These are phyloP conservation scores for Chironomus tentans DNA, from an alignment of 2,888 invertebrate species.

Conservation along the genomic window DNA sequence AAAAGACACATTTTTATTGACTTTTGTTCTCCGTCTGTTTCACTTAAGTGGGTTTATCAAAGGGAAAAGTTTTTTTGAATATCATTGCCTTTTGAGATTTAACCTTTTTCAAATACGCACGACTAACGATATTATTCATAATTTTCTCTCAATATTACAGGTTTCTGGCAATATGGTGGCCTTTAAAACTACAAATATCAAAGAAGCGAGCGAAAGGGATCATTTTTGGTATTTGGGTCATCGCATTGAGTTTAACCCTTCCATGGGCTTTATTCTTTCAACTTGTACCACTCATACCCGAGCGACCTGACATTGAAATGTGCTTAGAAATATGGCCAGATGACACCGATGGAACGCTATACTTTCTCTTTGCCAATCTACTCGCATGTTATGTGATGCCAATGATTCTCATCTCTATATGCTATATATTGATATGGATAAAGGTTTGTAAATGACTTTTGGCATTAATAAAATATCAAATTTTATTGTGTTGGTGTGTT, in stretches of 20 bases:
- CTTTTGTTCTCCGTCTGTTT: background rate
- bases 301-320: constrained; percentile 61
- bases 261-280: constrained; percentile 91
- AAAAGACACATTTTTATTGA: no score
- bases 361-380: constrained; percentile 82
- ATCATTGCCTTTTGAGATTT: no score
- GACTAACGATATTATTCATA: constrained; percentile 28
- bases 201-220: constrained; percentile 77
- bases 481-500: no score
- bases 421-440: constrained; percentile 87
- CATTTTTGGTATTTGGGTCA: constrained; percentile 84
- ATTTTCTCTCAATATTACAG: constrained; percentile 51
- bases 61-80: no score
- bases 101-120: no score
- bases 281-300: constrained; percentile 61
- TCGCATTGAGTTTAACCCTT: constrained; percentile 63
- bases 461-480: background rate
- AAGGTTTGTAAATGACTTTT: constrained; percentile 40
- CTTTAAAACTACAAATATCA: constrained; percentile 82
- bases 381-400: constrained; percentile 85
- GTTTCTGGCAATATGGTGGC: constrained; percentile 94
- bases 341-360: constrained; percentile 64
- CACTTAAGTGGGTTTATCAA: background rate
- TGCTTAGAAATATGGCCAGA: constrained; percentile 83
- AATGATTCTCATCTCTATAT: constrained; percentile 80